These are phyloP conservation scores for Bovichtus diacanthus DNA, from an alignment of 2,797 vertebrate species.

Conservation along the genomic window DNA sequence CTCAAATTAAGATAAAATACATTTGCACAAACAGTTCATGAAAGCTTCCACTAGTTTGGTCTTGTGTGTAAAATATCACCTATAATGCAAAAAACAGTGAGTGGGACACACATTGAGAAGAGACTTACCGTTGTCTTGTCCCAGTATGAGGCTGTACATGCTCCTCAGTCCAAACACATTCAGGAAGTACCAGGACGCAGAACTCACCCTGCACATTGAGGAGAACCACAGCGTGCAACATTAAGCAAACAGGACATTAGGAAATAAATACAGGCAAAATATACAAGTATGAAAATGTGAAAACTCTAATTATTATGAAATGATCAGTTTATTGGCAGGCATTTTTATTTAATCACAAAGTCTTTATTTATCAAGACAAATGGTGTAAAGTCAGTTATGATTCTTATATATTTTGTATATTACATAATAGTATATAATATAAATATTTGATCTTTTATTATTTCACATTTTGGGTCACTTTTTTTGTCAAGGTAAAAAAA, in stretches of 20 bases:
- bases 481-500: background rate
- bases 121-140: conserved; percentile 86
- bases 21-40: too few species aligned
- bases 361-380: background rate
- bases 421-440: too few species aligned
- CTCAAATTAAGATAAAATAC: too few species aligned
- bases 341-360: background rate
- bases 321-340: background rate
- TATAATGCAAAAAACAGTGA: too few species aligned
- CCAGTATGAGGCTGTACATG: conserved; percentile 88
- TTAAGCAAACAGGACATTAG: background rate
- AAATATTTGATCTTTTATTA: too few species aligned
- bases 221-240: background rate
- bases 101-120: too few species aligned
- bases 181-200: conserved; percentile 91
- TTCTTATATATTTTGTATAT: too few species aligned
- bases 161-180: conserved; percentile 90
- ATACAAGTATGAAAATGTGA: background rate
- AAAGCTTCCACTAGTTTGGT: too few species aligned
- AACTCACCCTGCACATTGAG: conserved; percentile 82
- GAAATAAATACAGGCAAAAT: background rate
- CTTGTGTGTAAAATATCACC: too few species aligned
- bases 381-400: background rate
- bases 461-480: too few species aligned
- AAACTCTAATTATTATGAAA: background rate